Evolutionary conservation across 1,140 invertebrate species (phyloP), one percentile per base, ranked within the genome.

Genomic region (Venturia canescens): DNA sequence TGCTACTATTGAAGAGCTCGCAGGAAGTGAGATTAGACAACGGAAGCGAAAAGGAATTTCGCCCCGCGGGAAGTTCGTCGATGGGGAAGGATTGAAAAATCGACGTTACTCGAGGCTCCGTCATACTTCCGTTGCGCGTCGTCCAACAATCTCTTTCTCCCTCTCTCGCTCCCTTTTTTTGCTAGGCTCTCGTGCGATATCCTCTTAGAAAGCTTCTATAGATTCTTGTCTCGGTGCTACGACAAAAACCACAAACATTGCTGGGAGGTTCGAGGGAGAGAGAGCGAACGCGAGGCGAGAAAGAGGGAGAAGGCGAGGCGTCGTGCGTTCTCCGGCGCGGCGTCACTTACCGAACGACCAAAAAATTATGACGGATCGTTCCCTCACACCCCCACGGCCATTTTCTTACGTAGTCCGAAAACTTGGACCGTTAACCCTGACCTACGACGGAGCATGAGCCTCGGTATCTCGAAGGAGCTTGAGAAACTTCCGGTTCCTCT

Each of bases 191-290:
- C 66, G 66, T 69, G 29, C 27, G 15, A 69, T 69, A 69, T 69
- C 66, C 78, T 72, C 53, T 38, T 63, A 76, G 44, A 57, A 70
- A 70, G 44, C 69, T 60, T 63, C 79, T 84, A 81, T 80, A 85
- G 89, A 89, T 90, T 89, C 88, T 86, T 89, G 87, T 89, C 88
- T 87, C 89, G 72, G 26, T 76, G 72, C 0, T 63, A 31, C 50
- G 50, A 60, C 53, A 76, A 76, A 76, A 76, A 76, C 72, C 72
- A 76, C 72, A 76, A 76, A 76, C 72, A 76, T 76, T 60, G 72
- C 72, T 76, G 72, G 18, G 23, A 57, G 72, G 72, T 11, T 60
- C 72, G 72, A 60, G 50, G 23, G 48, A 27, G 21, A 74, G 34
- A 21, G 44, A 48, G 16, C 6, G 34, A 34, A 3, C 38, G 31